These are phyloP conservation scores for Cettia cetti DNA, from an alignment of 2,113 vertebrate species.

Conservation along the genomic window DNA sequence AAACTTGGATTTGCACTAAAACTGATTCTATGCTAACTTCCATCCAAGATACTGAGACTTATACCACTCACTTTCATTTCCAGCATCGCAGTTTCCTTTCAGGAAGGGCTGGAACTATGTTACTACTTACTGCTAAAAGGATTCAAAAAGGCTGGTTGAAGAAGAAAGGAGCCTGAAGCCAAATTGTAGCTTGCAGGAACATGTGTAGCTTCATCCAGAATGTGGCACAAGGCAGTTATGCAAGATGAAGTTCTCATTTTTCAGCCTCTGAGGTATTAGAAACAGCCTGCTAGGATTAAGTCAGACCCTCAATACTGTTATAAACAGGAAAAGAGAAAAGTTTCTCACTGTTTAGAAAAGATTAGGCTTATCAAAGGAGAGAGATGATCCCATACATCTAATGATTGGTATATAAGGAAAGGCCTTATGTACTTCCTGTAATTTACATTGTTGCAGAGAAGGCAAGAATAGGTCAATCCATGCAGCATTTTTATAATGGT, in stretches of 20 bases:
- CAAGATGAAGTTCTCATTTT: neutral
- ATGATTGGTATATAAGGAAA: neutral
- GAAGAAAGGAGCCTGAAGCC: neutral
- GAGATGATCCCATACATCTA: neutral
- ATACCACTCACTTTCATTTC: neutral
- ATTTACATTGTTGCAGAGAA: neutral
- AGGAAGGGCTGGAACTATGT: neutral
- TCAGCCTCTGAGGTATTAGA: neutral
- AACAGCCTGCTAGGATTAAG: neutral
- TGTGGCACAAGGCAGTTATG: neutral
- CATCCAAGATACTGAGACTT: neutral
- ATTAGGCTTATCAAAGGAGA: fast-evolving
- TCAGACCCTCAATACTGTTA: neutral
- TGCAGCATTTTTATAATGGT: neutral
- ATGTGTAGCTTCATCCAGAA: neutral
- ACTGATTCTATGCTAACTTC: neutral
- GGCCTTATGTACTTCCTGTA: neutral
- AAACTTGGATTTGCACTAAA: neutral
- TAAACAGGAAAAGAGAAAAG: neutral
- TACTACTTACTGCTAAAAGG: neutral
- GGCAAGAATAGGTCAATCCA: neutral
- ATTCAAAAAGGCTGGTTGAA: neutral
- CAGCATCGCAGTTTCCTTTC: neutral
- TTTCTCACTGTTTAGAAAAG: neutral
- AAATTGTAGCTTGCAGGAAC: neutral